Evolutionary conservation across 2,888 invertebrate species (phyloP).

Genomic region (Dysmachus trigonus): DNA sequence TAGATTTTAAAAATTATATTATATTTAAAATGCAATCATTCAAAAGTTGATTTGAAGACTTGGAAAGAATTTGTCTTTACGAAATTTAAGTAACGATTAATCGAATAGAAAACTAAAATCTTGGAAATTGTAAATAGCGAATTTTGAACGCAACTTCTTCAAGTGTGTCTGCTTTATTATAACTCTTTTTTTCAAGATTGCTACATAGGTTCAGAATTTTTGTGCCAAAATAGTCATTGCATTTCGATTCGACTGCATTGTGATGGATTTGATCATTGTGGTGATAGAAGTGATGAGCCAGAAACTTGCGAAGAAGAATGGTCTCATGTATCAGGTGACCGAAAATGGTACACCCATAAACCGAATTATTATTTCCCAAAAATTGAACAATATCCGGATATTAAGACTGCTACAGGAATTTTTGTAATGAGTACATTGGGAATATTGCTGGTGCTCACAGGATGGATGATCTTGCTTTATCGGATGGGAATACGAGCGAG

Average conservation of each 20-base stretch:
- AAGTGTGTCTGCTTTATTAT: background rate
- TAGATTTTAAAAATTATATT: no score
- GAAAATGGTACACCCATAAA: constrained; percentile 72
- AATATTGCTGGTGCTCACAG: constrained; percentile 71
- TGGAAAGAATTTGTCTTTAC: no score
- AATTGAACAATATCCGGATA: constrained; percentile 71
- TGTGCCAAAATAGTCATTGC: constrained; percentile 77
- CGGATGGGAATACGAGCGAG: constrained; percentile 71
- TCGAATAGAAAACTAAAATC: no score
- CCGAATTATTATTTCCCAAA: constrained; percentile 79
- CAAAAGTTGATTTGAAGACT: no score
- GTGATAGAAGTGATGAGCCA: constrained; percentile 76
- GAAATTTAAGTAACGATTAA: background rate
- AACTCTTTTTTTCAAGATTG: constrained; percentile 67
- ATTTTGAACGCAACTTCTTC: no score
- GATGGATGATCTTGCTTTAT: constrained; percentile 71
- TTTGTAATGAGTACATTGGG: constrained; percentile 73
- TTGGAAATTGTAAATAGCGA: no score
- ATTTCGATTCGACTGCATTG: constrained; percentile 74
- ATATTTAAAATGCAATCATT: no score
- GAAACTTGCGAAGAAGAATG: constrained; percentile 70
- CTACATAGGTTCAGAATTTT: constrained; percentile 73
- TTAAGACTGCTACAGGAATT: constrained; percentile 72
- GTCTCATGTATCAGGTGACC: constrained; percentile 67
- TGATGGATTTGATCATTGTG: constrained; percentile 81